These are phyloP conservation scores for Pipistrellus nathusii DNA, from an alignment of 2,797 vertebrate species.

Conservation along the genomic window DNA sequence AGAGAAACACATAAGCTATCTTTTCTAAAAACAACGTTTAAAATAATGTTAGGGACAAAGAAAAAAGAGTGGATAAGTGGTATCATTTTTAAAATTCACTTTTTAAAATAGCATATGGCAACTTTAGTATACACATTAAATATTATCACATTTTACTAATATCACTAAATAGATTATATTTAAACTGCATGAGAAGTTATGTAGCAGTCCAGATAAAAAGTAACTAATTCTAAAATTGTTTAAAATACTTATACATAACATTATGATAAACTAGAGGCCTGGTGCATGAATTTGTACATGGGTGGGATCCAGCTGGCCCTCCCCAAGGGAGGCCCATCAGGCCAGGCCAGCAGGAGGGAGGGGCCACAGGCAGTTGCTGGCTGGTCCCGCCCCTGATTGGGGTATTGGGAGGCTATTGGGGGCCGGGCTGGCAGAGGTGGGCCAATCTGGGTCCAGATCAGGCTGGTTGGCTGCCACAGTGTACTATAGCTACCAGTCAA, in stretches of 20 bases:
- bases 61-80: slow-evolving; percentile 7
- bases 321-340: too few relatives aligned
- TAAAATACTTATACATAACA: neutral
- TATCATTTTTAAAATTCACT: slow-evolving; percentile 44
- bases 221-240: slow-evolving; percentile 52
- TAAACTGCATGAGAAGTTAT: slow-evolving; percentile 29
- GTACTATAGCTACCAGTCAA: too few relatives aligned
- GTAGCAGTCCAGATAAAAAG: slow-evolving; percentile 30
- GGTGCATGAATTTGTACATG: too few relatives aligned
- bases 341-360: too few relatives aligned
- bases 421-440: too few relatives aligned
- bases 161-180: slow-evolving; percentile 36
- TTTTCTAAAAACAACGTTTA: slow-evolving; percentile 12
- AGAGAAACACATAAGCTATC: neutral
- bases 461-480: too few relatives aligned
- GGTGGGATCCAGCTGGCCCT: too few relatives aligned
- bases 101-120: neutral
- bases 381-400: too few relatives aligned
- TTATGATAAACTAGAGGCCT: neutral
- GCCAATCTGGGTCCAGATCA: too few relatives aligned
- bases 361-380: too few relatives aligned
- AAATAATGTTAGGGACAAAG: slow-evolving; percentile 31
- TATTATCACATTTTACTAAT: slow-evolving; percentile 39
- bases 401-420: too few relatives aligned
- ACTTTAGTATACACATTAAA: slow-evolving; percentile 31